Conservation (phyloP, 2,888 invertebrate species). For the Oasisia sp. region DNA sequence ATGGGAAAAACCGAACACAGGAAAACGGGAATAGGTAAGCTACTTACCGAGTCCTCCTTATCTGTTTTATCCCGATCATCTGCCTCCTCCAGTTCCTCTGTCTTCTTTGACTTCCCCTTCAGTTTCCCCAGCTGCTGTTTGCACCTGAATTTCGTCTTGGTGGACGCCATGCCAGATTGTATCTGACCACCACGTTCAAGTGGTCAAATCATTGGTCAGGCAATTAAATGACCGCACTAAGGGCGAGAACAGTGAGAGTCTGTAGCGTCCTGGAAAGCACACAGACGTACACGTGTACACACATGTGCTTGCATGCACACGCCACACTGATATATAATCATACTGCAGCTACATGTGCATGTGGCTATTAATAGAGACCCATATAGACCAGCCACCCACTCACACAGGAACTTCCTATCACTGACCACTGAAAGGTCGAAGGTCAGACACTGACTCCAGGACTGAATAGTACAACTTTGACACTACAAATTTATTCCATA, state of each 20-base stretch:
- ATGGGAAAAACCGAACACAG: background rate
- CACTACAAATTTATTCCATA: background rate
- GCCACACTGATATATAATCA: background rate
- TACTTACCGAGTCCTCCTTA: background rate
- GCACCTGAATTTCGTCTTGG: background rate
- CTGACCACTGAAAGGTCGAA: background rate
- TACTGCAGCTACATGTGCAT: background rate
- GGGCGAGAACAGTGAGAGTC: background rate
- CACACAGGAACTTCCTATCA: background rate
- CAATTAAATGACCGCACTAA: background rate
- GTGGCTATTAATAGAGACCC: slow-evolving; percentile 17
- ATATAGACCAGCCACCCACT: background rate
- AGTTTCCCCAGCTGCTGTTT: background rate
- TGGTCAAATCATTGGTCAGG: background rate
- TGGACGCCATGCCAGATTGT: background rate
- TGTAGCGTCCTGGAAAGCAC: background rate
- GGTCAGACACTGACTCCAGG: background rate
- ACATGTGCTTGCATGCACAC: background rate
- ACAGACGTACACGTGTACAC: background rate
- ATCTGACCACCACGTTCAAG: background rate
- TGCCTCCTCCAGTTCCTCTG: background rate
- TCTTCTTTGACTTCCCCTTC: background rate
- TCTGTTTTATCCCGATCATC: background rate
- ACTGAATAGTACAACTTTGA: background rate
- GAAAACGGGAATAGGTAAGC: background rate